Evolutionary conservation across 1,140 invertebrate species (phyloP).

Genomic region (Luehdorfia chinensis): DNA sequence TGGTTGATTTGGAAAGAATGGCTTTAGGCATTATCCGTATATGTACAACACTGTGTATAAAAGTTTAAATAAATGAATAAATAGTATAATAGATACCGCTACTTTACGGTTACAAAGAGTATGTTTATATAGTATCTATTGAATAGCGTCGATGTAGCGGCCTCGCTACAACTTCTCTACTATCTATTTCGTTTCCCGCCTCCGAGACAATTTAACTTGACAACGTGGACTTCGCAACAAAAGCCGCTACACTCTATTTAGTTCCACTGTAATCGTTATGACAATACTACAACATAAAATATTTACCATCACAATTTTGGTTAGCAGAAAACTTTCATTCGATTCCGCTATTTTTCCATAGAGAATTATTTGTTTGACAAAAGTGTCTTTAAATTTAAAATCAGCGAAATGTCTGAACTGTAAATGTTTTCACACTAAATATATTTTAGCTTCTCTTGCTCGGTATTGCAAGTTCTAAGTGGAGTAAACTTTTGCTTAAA

Average conservation of each 20-base stretch:
- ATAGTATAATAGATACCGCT: too few species aligned
- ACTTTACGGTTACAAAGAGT: too few species aligned
- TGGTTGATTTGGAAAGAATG: too few species aligned
- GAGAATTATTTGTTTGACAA: background rate
- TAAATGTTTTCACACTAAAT: constrained; percentile 14
- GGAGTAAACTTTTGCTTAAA: constrained; percentile 32
- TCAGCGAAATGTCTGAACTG: constrained; percentile 8
- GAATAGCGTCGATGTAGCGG: constrained; percentile 57
- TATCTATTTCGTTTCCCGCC: constrained; percentile 71
- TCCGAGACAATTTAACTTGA: constrained; percentile 71
- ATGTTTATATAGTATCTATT: constrained; percentile 28
- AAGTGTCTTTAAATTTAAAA: background rate
- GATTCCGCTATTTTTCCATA: too few species aligned
- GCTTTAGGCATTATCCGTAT: too few species aligned
- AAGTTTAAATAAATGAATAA: too few species aligned
- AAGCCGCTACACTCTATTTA: constrained; percentile 61
- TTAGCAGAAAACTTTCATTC: background rate
- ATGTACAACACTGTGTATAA: too few species aligned
- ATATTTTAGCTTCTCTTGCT: background rate
- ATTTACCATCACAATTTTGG: constrained; percentile 1
- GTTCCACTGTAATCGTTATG: constrained; percentile 29
- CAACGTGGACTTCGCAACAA: constrained; percentile 61
- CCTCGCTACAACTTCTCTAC: constrained; percentile 60
- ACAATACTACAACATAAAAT: constrained; percentile 24
- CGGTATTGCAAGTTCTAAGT: constrained; percentile 6